phyloP scores from a whole-genome alignment of 2,797 vertebrate species.

The Helarctos malayanus region DNA sequence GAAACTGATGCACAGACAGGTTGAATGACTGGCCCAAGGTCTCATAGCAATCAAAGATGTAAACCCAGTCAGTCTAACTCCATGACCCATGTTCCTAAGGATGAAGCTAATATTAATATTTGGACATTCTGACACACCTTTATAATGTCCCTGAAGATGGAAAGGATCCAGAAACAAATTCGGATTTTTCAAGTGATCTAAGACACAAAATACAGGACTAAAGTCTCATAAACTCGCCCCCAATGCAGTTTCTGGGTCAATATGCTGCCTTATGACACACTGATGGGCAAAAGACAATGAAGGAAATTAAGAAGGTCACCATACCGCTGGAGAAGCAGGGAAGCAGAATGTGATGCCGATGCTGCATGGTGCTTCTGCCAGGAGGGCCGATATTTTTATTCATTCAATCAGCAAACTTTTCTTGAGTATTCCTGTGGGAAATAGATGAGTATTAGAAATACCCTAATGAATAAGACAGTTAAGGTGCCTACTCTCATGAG shows the following conservation, averaged over 20 bases:
- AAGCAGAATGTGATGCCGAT: not conserved
- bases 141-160: not conserved
- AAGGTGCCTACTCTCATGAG: not conserved
- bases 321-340: not conserved
- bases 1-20: not conserved
- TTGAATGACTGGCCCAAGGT: not conserved
- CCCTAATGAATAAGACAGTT: not conserved
- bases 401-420: not conserved
- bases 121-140: not conserved
- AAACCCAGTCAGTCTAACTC: not conserved
- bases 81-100: not conserved
- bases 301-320: not conserved
- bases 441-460: not conserved
- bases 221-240: not conserved
- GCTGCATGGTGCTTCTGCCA: not conserved
- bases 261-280: not conserved
- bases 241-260: not conserved
- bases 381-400: not conserved
- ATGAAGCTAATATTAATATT: not conserved
- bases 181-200: not conserved
- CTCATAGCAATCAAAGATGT: not conserved
- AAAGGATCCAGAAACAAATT: conserved; percentile 11
- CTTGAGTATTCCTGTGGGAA: not conserved
- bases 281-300: not conserved
- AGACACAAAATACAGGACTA: not conserved